Evolutionary conservation across 2,797 vertebrate species (phyloP).

Genomic region (Notoglanidium macrostoma): DNA sequence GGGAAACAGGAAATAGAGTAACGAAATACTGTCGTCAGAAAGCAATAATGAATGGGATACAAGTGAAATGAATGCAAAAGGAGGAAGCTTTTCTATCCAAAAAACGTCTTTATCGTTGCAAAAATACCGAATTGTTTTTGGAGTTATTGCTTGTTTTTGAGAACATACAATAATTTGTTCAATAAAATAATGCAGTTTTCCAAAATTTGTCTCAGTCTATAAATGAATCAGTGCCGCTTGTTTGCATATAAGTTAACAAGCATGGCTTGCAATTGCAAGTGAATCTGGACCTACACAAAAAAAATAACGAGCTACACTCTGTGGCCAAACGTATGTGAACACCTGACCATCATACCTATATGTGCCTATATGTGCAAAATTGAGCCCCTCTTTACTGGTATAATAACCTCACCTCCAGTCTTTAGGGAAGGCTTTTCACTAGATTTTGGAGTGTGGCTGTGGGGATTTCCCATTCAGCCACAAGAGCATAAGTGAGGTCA

Average conservation of each 20-base stretch:
- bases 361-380: neutral
- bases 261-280: neutral
- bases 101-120: conserved; percentile 19
- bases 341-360: neutral
- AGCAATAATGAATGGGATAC: conserved; percentile 33
- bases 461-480: neutral
- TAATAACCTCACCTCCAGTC: neutral
- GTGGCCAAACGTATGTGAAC: neutral
- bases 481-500: neutral
- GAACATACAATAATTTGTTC: conserved; percentile 10
- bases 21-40: conserved; percentile 2
- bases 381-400: neutral
- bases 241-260: neutral
- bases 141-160: conserved; percentile 12
- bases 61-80: conserved; percentile 15
- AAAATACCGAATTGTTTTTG: neutral
- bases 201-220: conserved; percentile 28
- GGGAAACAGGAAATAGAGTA: neutral
- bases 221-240: neutral
- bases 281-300: neutral
- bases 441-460: neutral
- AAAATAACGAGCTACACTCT: neutral
- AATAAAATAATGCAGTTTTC: conserved; percentile 40
- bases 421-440: neutral
- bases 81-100: neutral